A percentile compares a stretch with the other conserved stretches of the same genome.
phyloP scores from a whole-genome alignment of 1,140 invertebrate species.

The Diprion similis region DNA sequence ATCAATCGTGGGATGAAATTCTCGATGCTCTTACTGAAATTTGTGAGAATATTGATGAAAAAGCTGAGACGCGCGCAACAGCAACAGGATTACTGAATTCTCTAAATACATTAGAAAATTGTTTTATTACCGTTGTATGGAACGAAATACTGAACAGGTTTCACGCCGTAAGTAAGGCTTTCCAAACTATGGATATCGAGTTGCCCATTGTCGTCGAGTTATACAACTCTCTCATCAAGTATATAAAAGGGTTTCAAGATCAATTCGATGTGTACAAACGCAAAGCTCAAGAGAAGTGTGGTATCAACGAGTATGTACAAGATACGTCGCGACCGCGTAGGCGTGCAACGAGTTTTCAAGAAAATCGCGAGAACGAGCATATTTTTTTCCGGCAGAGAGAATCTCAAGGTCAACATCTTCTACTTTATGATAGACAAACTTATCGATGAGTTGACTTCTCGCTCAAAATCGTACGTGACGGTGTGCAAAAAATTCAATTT shows the following conservation, averaged over 20 bases:
- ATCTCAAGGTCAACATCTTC: neutral
- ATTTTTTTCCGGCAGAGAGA: neutral
- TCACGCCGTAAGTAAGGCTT: neutral
- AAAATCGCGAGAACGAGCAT: neutral
- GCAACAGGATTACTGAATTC: neutral
- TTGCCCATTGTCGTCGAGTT: neutral
- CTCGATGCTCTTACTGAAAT: too few relatives aligned
- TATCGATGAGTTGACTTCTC: too few relatives aligned
- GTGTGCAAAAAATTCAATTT: too few relatives aligned
- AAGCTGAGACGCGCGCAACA: too few relatives aligned
- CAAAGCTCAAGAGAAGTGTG: constrained; percentile 11
- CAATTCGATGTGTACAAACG: constrained; percentile 8
- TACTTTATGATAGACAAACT: too few relatives aligned
- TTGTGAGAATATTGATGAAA: too few relatives aligned
- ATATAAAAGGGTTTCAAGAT: neutral
- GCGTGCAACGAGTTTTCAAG: neutral
- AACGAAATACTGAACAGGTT: neutral
- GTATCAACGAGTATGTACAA: neutral
- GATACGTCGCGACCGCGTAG: too few relatives aligned
- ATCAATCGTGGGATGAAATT: too few relatives aligned
- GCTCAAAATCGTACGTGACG: too few relatives aligned
- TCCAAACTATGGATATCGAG: neutral
- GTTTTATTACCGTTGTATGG: neutral
- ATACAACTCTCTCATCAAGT: neutral
- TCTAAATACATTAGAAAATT: neutral